Percentiles rank a stretch among this genome's conserved stretches.
Conservation (phyloP, 1,140 invertebrate genomes). For the Oedothorax gibbosus region DNA sequence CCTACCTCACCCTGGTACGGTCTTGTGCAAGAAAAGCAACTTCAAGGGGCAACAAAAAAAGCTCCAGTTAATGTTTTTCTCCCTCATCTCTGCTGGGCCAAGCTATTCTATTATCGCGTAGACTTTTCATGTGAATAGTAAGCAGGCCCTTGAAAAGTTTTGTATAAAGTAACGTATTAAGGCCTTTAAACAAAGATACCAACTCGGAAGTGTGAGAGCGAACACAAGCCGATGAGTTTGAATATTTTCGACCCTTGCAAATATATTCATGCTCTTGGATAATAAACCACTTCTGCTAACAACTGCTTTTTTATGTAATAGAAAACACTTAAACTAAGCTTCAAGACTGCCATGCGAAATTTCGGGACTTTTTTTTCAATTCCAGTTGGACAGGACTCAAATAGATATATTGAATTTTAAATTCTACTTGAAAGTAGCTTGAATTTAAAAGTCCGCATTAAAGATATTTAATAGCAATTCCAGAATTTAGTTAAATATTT, state of each 20-base stretch:
- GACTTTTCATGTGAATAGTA: conserved; percentile 52
- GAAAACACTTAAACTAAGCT: conserved; percentile 31
- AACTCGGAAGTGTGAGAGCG: conserved; percentile 14
- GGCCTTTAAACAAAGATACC: conserved; percentile 51
- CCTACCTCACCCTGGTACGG: not conserved
- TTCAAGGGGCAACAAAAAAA: not conserved
- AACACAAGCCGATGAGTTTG: conserved; percentile 17
- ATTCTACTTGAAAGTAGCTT: too few species aligned
- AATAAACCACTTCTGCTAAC: conserved; percentile 49
- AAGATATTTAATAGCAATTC: too few species aligned
- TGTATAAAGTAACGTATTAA: conserved; percentile 59
- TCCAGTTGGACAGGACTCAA: too few species aligned
- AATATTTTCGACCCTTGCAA: conserved; percentile 18
- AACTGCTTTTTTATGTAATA: conserved; percentile 35
- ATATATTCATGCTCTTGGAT: conserved; percentile 45
- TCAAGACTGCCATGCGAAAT: not conserved
- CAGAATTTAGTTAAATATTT: too few species aligned
- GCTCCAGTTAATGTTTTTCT: conserved; percentile 48
- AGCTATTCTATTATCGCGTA: conserved; percentile 27
- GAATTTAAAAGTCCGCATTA: too few species aligned
- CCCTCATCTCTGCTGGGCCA: not conserved
- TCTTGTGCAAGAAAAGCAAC: conserved; percentile 28
- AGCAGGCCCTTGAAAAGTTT: conserved; percentile 50
- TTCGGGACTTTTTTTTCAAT: too few species aligned
- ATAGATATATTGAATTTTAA: too few species aligned